Evolutionary conservation across 2,113 vertebrate genomes (phyloP).

Genomic region (Helogale parvula): DNA sequence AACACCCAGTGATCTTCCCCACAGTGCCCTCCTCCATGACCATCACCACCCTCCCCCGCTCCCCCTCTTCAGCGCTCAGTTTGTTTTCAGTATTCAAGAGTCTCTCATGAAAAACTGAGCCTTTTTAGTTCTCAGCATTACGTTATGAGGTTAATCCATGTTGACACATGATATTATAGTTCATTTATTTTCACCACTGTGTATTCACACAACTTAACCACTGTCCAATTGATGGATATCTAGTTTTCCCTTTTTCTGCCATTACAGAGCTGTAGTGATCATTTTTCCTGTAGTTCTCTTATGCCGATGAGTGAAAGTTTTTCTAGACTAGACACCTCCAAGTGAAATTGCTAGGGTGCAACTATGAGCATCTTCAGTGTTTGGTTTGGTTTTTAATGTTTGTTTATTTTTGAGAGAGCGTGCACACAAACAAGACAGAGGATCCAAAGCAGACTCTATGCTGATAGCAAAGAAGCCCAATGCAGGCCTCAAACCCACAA

Average conservation of each 20-base stretch:
- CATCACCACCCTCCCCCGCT: no score
- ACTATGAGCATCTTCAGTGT: neutral
- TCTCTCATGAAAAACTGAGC: no score
- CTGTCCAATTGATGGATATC: neutral
- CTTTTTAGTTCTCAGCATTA: conserved; percentile 16
- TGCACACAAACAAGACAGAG: no score
- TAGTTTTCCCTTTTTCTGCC: neutral
- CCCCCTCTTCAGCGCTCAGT: no score
- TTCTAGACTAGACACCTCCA: neutral
- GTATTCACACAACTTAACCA: conserved; percentile 7
- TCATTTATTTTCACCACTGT: conserved; percentile 7
- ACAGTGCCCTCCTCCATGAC: no score
- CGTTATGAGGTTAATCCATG: neutral
- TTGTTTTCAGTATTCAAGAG: no score
- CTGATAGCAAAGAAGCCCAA: no score
- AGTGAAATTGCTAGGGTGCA: neutral
- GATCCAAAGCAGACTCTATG: no score
- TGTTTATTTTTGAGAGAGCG: no score
- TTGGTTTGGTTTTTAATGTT: no score
- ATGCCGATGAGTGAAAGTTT: neutral
- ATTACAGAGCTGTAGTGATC: neutral
- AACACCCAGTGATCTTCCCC: no score
- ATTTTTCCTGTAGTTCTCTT: neutral
- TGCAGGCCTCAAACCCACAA: no score
- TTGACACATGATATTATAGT: neutral